Base-by-base conservation (phyloP, 2,113 vertebrate species). In the Dendropsophus ebraccatus region DNA sequence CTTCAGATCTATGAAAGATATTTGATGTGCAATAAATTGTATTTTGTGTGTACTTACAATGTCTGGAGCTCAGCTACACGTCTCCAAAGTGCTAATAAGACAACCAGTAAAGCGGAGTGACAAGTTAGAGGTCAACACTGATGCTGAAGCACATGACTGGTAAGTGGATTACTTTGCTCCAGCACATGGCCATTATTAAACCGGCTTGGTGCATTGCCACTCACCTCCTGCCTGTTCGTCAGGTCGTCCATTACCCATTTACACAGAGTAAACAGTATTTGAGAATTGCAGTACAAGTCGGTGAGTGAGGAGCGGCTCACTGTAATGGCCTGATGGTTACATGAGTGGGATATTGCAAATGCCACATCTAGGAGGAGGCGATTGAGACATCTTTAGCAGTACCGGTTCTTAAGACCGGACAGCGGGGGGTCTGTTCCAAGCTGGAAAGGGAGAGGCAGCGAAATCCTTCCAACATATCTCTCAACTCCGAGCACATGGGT, bases 261-360 rank as follows among this genome's bases (percentile, higher is more conserved):
- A 88, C 88, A 87, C 89, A 88, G 86, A 90, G 91, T 89, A 88
- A 92, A 91, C 91, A 92, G 89, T 90, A 92, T 91, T 88, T 90
- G 89, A 89, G 92, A 91, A 92, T 92, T 91, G 92, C 87, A 80
- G 83, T 88, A 84, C 88, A 88, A 90, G 90, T 89, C 86, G 88
- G 89, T 91, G 91, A 92, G 90, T 87, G 88, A 89, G 89, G 82
- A 90, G 89, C 88, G 87, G 88, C 88, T 92, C 90, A 89, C 90
- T 91, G 88, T 91, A 90, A 92, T 91, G 91, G 88, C 89, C 88
- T 90, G 91, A 88, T 89, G 89, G 88, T 82, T 52, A 60, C 90
- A 0, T 91, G 88, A 91, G 88, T 91, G 88, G 50, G 47, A 87
- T 50, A 80, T 78, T 86, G 52, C 50, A 28, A 80, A 86, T 86